phyloP scores from a whole-genome alignment of 2,113 vertebrate genomes.

The Pavo muticus region DNA sequence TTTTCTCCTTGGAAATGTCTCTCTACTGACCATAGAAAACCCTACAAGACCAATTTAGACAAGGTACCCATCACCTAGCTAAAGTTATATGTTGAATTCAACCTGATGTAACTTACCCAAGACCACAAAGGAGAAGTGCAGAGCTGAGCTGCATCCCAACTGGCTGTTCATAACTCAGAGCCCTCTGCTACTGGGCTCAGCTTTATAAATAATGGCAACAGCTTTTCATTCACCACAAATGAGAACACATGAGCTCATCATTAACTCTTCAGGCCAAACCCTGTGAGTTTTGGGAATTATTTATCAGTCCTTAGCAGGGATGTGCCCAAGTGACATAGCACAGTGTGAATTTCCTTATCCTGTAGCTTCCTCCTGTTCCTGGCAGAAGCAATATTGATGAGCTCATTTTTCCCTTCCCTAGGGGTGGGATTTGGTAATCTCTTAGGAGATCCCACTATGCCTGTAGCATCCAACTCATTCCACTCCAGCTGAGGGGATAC shows the following conservation, averaged over 20 bases:
- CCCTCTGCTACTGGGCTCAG: neutral
- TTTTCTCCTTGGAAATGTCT: neutral
- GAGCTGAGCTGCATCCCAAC: neutral
- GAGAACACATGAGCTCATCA: neutral
- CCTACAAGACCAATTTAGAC: neutral
- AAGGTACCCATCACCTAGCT: rapidly evolving
- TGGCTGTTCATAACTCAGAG: neutral
- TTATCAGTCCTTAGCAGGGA: neutral
- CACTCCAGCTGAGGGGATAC: neutral
- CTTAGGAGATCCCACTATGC: neutral
- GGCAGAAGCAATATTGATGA: neutral
- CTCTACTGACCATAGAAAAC: neutral
- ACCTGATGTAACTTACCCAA: neutral
- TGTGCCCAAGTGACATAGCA: neutral
- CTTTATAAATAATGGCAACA: neutral
- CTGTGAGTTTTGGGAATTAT: neutral
- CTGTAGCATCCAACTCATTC: neutral
- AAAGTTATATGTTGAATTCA: neutral
- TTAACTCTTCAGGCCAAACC: neutral
- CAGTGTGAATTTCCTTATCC: neutral
- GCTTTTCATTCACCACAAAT: neutral
- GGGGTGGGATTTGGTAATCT: neutral
- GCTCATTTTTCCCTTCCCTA: neutral
- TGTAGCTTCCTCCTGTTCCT: neutral
- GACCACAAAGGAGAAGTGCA: neutral